Conservation (phyloP, 2,113 vertebrate genomes). For the Cromileptes altivelis region DNA sequence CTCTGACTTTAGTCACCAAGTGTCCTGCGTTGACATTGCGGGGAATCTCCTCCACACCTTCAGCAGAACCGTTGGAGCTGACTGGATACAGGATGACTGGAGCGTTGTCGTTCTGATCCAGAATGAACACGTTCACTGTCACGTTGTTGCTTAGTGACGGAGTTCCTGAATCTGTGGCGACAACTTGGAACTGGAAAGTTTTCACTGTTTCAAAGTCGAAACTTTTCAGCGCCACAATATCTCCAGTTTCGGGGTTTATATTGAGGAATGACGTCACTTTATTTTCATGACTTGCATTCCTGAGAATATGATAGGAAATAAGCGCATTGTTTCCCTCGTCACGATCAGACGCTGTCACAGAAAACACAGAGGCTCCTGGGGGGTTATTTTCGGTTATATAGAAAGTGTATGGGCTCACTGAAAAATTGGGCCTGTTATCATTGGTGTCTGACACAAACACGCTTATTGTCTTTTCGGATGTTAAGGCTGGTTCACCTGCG, state of each 20-base stretch:
- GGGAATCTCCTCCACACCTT: slow-evolving; percentile 74
- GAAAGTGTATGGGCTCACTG: slow-evolving; percentile 49
- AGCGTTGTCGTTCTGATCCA: slow-evolving; percentile 81
- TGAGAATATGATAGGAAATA: slow-evolving; percentile 69
- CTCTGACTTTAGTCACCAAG: slow-evolving; percentile 80
- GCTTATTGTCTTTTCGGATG: slow-evolving; percentile 70
- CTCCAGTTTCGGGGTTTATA: slow-evolving; percentile 67
- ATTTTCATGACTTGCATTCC: slow-evolving; percentile 18
- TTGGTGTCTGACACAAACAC: slow-evolving; percentile 78
- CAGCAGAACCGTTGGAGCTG: slow-evolving; percentile 67
- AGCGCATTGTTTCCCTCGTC: slow-evolving; percentile 69
- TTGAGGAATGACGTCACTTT: slow-evolving; percentile 70
- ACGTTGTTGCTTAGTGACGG: slow-evolving; percentile 38
- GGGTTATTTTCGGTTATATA: slow-evolving; percentile 76
- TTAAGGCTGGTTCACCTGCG: slow-evolving; percentile 72
- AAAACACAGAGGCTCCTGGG: slow-evolving; percentile 63
- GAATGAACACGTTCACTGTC: slow-evolving; percentile 65
- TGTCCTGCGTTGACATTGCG: slow-evolving; percentile 61
- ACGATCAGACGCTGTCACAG: slow-evolving; percentile 54
- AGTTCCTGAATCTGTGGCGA: slow-evolving; percentile 48
- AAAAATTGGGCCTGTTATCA: slow-evolving; percentile 77
- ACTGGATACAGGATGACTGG: slow-evolving; percentile 63
- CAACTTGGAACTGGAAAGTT: slow-evolving; percentile 68
- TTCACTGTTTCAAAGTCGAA: slow-evolving; percentile 76
- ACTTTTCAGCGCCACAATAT: slow-evolving; percentile 58